Evolutionary conservation across 2,888 invertebrate genomes (phyloP), one percentile per base, ranked within the genome.

Genomic region (Caenorhabditis sp.): DNA sequence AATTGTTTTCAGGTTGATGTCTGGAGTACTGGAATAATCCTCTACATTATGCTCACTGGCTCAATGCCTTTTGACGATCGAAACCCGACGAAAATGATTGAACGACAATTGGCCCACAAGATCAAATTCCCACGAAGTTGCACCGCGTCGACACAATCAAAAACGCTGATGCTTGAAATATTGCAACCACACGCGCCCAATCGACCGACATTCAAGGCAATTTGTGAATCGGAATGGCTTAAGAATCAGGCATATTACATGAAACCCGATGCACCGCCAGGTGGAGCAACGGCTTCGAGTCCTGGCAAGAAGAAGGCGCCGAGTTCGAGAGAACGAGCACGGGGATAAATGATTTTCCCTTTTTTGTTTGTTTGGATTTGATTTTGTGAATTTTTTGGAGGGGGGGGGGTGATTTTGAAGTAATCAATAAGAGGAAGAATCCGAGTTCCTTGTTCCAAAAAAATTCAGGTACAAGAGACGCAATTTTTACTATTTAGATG

Each of bases 11-110:
- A 31, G 31, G 31, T 89, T 0, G 94, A 94, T 87, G 90, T 93
- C 84, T 94, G 94, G 94, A 93, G 93, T 1, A 87, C 95, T 77
- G 94, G 90, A 0, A 88, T 90, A 49, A 92, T 94, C 61, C 89
- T 94, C 4, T 94, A 92, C 88, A 93, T 94, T 38, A 93, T 94
- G 92, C 88, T 90, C 74, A 86, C 78, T 31, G 84, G 84, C 49
- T 65, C 80, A 36, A 85, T 85, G 85, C 85, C 85, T 1, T 85
- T 77, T 60, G 82, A 85, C 64, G 85, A 85, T 57, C 74, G 80
- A 20, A 70, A 82, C 56, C 78, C 77, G 49, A 63, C 65, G 57
- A 72, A 74, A 52, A 80, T 80, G 82, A 63, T 82, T 38, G 75
- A 76, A 38, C 61, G 70, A 53, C 77, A 78, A 63, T 38, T 74